A percentile compares a stretch with the other conserved stretches of the same genome.
phyloP scores from a whole-genome alignment of 2,113 vertebrate species.

The Sprattus sprattus region DNA sequence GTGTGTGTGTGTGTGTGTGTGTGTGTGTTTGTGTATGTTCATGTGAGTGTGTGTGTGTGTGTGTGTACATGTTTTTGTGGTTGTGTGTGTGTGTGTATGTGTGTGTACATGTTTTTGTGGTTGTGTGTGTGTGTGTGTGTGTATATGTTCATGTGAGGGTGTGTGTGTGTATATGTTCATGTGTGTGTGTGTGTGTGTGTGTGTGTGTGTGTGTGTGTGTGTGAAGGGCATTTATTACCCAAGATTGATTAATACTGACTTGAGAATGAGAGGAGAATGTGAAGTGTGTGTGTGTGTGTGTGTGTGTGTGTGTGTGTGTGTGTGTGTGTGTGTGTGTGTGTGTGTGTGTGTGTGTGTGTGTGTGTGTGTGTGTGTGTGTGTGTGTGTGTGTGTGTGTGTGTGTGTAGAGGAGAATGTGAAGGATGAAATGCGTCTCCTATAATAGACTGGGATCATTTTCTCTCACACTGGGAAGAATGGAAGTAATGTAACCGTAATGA shows the following conservation, averaged over 20 bases:
- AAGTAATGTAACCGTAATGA: not conserved
- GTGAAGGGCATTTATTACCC: conserved; percentile 10
- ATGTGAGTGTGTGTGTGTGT: no score
- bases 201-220: not conserved
- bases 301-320: no score
- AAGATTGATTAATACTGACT: not conserved
- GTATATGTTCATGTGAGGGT: not conserved
- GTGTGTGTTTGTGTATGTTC: not conserved
- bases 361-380: no score
- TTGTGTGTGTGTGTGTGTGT: not conserved
- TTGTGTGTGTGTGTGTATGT: no score
- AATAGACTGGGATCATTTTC: not conserved
- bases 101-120: not conserved
- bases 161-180: not conserved
- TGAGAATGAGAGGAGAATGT: not conserved
- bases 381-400: no score
- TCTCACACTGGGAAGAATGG: not conserved
- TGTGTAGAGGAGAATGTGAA: not conserved
- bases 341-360: not conserved
- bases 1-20: not conserved
- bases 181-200: not conserved
- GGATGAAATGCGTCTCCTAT: conserved; percentile 2
- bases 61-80: no score
- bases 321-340: no score
- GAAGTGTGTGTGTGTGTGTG: not conserved